Conservation (phyloP, 2,888 invertebrate genomes). For the Doris montereyensis region DNA sequence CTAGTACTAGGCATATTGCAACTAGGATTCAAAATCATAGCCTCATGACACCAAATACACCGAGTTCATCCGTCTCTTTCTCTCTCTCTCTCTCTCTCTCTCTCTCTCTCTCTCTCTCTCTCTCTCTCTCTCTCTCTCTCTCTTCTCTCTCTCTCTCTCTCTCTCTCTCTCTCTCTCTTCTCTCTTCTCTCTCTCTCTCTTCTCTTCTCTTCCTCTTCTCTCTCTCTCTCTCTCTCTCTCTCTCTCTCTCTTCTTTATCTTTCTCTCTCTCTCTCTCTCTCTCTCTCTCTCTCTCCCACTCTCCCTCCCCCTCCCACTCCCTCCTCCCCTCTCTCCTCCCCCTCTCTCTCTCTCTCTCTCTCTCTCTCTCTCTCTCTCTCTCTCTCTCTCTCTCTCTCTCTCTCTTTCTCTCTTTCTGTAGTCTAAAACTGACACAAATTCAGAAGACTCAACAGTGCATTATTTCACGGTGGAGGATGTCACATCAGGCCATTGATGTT, state of each 20-base stretch:
- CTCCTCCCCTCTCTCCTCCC: neutral
- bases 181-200: neutral
- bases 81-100: conserved; percentile 18
- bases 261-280: conserved; percentile 4
- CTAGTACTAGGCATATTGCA: too few relatives aligned
- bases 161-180: neutral
- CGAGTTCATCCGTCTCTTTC: neutral
- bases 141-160: neutral
- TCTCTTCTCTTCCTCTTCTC: too few relatives aligned
- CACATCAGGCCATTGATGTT: too few relatives aligned
- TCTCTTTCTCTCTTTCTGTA: neutral
- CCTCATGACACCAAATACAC: too few relatives aligned
- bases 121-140: conserved; percentile 1
- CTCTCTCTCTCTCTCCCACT: conserved; percentile 15
- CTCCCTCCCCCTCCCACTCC: neutral
- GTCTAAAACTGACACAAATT: neutral
- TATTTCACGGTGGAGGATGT: too few relatives aligned
- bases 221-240: conserved; percentile 15
- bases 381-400: conserved; percentile 18
- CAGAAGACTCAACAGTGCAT: too few relatives aligned
- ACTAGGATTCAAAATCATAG: too few relatives aligned
- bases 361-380: conserved; percentile 6
- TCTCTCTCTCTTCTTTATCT: neutral
- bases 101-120: conserved; percentile 16
- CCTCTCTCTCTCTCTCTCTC: neutral